These are phyloP conservation scores for Odontomyia ornata DNA, from an alignment of 2,888 invertebrate species.

Conservation along the genomic window DNA sequence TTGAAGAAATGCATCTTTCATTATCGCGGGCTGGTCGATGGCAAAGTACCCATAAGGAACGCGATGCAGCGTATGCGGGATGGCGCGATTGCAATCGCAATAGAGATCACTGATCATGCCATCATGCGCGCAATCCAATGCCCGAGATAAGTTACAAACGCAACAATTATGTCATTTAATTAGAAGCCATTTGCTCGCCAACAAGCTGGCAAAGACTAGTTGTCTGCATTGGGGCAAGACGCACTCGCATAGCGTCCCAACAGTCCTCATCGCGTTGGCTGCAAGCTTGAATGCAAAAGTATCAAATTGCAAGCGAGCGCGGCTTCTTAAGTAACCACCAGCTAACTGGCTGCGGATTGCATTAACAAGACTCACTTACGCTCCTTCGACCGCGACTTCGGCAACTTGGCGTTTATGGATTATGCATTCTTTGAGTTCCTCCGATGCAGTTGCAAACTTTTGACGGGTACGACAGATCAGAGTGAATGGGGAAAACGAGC, in stretches of 20 bases:
- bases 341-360: constrained; percentile 9
- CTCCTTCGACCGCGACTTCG: neutral
- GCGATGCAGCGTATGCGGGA: neutral
- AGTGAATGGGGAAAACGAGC: neutral
- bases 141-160: constrained; percentile 41
- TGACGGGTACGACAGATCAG: neutral
- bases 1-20: constrained; percentile 36
- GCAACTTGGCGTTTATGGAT: neutral
- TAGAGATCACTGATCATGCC: constrained; percentile 11
- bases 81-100: neutral
- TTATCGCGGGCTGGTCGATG: constrained; percentile 6
- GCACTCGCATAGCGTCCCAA: neutral
- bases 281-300: constrained; percentile 17
- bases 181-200: constrained; percentile 40
- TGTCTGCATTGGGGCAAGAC: neutral
- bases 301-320: constrained; percentile 39
- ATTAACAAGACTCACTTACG: neutral
- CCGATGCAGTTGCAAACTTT: constrained; percentile 8
- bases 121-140: constrained; percentile 37
- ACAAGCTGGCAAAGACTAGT: constrained; percentile 12
- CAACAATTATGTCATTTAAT: constrained; percentile 44
- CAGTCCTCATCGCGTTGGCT: neutral
- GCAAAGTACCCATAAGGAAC: neutral
- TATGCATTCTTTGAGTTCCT: neutral
- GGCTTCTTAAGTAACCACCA: constrained; percentile 34